Conservation (phyloP, 53 echinoderm and acorn worm genomes). For the Echinarachnius parma region DNA sequence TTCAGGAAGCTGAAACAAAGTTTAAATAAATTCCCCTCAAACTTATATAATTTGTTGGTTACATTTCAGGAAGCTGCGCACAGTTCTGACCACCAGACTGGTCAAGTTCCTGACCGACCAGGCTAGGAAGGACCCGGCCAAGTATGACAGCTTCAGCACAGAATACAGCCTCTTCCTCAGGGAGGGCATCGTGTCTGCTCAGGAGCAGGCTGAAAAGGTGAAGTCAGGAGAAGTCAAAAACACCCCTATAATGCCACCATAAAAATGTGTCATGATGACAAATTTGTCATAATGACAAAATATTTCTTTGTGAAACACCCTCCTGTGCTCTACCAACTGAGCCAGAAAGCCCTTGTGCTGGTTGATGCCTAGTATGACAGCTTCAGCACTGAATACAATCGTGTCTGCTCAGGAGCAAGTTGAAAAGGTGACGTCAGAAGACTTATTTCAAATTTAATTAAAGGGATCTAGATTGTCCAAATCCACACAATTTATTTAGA, state of each 20-base stretch:
- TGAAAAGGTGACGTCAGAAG: conserved; percentile 75
- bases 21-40: neutral
- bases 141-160: conserved; percentile 81
- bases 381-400: conserved; percentile 90
- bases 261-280: too few species aligned
- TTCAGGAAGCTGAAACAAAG: conserved; percentile 58
- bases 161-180: conserved; percentile 90
- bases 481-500: too few species aligned
- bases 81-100: conserved; percentile 78
- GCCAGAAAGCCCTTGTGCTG: too few species aligned
- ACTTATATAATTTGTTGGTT: neutral
- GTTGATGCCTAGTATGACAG: conserved; percentile 82
- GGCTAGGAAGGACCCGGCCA: conserved; percentile 69
- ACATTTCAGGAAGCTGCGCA: conserved; percentile 67
- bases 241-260: too few species aligned
- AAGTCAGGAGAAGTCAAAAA: too few species aligned
- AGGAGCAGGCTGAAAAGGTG: conserved; percentile 94
- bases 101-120: conserved; percentile 79
- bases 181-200: conserved; percentile 91
- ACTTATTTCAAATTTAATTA: too few species aligned
- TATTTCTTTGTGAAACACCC: too few species aligned
- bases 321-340: too few species aligned
- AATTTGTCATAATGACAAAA: too few species aligned
- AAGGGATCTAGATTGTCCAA: too few species aligned
- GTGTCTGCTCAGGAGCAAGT: conserved; percentile 86